Percentiles rank a stretch among this genome's conserved stretches.
Conservation (phyloP, 2,113 vertebrate species). For the Coturnix japonica region DNA sequence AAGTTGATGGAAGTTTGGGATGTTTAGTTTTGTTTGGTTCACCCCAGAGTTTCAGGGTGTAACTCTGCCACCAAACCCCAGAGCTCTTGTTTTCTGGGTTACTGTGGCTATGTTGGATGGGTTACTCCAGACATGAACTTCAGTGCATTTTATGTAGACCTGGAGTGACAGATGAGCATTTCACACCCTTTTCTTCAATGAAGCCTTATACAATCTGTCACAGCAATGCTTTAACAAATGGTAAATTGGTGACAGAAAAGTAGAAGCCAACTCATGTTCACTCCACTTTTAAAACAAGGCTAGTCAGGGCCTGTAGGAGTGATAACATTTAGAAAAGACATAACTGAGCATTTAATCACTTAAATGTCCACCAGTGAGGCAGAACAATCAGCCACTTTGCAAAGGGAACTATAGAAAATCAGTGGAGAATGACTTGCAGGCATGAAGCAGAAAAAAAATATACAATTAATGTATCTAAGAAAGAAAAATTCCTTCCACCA, state of each 20-base stretch:
- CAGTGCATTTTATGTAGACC: not conserved
- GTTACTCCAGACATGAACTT: not conserved
- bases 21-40: not conserved
- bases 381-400: not conserved
- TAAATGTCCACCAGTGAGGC: not conserved
- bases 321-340: not conserved
- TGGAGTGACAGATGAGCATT: slow-evolving; percentile 44
- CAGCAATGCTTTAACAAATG: slow-evolving; percentile 21
- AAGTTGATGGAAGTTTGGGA: not conserved
- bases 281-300: not conserved
- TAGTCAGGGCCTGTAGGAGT: not conserved
- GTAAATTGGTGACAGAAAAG: not conserved
- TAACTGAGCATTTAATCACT: not conserved
- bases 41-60: too few relatives aligned
- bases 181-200: not conserved
- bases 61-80: not conserved
- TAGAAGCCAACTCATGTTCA: not conserved
- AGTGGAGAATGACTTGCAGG: not conserved
- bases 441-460: not conserved
- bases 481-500: not conserved
- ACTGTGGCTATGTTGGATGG: not conserved
- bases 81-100: not conserved
- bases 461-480: not conserved
- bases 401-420: not conserved
- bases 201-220: not conserved